phyloP scores from a whole-genome alignment of 2,797 vertebrate genomes.

The Neomorphus geoffroyi region DNA sequence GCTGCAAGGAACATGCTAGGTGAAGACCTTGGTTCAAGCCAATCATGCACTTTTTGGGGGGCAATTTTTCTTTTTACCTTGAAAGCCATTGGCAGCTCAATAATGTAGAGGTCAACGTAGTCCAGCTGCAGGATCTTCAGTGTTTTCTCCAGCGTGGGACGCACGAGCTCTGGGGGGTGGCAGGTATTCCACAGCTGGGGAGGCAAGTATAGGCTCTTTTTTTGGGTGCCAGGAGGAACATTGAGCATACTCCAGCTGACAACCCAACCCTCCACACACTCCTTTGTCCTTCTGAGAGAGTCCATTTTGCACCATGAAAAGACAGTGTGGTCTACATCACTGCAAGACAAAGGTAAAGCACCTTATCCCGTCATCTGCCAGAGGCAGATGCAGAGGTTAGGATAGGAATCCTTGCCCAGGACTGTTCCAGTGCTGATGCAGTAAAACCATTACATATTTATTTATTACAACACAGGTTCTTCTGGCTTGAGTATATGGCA shows the following conservation, averaged over 20 bases:
- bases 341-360: not conserved
- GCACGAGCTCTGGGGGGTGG: constrained; percentile 82
- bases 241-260: not conserved
- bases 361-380: not conserved
- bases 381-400: not conserved
- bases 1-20: not conserved
- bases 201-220: not conserved
- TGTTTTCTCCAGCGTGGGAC: constrained; percentile 85
- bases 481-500: not conserved
- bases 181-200: constrained; percentile 90
- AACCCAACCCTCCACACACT: rapidly evolving
- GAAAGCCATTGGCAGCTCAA: constrained; percentile 90
- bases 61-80: constrained; percentile 78
- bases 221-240: not conserved
- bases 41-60: not conserved
- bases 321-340: not conserved
- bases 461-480: not conserved
- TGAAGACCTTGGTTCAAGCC: not conserved
- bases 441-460: not conserved
- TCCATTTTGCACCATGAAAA: not conserved
- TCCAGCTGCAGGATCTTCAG: constrained; percentile 84
- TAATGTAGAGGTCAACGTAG: constrained; percentile 91
- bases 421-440: not conserved
- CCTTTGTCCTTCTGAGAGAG: not conserved
- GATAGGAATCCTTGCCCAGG: not conserved